Conservation (phyloP, 2,113 vertebrate genomes). For the Motacilla alba region DNA sequence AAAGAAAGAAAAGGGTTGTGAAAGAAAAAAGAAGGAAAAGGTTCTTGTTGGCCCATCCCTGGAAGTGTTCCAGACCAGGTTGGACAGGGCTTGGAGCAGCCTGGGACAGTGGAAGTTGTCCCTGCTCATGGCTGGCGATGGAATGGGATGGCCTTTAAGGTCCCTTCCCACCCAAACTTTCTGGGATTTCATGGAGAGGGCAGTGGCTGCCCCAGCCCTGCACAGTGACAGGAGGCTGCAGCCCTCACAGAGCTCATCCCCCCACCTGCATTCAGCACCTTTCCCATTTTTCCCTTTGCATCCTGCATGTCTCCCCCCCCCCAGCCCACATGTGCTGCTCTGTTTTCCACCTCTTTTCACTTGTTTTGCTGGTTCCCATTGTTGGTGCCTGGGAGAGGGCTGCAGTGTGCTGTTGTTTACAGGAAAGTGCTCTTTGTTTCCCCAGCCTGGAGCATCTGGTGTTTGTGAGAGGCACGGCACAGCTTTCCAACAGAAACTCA, state of each 20-base stretch:
- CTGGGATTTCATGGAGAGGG: not conserved
- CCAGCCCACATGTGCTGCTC: not conserved
- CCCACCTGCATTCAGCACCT: not conserved
- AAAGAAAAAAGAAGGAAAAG: not conserved
- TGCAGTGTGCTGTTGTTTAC: constrained; percentile 52
- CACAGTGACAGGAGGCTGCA: not conserved
- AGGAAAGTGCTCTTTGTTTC: constrained; percentile 52
- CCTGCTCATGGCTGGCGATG: not conserved
- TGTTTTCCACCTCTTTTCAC: not conserved
- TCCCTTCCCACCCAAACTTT: not conserved
- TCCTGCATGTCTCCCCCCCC: not conserved
- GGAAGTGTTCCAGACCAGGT: too few relatives aligned
- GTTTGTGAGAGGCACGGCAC: not conserved
- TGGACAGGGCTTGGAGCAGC: not conserved
- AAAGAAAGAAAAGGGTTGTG: not conserved
- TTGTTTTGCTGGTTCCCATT: not conserved
- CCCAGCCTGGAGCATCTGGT: constrained; percentile 35
- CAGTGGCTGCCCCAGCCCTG: not conserved
- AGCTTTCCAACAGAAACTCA: constrained; percentile 12
- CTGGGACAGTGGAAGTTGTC: not conserved
- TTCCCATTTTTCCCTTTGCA: not conserved
- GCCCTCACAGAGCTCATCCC: not conserved
- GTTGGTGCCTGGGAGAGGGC: not conserved
- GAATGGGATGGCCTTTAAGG: not conserved
- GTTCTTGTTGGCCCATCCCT: not conserved